Conservation (phyloP, 1,140 invertebrate species). For the Macrobrachium rosenbergii region DNA sequence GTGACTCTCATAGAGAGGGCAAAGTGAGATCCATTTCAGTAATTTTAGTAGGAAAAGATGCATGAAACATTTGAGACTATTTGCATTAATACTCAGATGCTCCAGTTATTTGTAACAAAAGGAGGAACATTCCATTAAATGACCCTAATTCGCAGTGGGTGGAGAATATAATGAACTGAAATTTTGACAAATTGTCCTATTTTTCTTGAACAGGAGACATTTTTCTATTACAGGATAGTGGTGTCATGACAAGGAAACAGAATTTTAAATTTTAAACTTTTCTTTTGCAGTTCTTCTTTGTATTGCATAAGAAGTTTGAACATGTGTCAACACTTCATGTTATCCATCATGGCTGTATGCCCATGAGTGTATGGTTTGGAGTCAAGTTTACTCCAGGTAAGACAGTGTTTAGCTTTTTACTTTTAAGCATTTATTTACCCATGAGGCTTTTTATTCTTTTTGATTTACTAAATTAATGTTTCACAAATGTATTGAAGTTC, state of each 20-base stretch:
- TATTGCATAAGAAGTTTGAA: conserved; percentile 90
- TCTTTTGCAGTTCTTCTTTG: conserved; percentile 85
- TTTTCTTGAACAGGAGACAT: not conserved
- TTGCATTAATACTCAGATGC: too few species aligned
- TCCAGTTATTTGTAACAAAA: too few species aligned
- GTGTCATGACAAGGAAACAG: not conserved
- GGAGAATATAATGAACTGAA: not conserved
- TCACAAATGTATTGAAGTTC: not conserved
- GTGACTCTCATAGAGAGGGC: too few species aligned
- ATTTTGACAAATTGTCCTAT: not conserved
- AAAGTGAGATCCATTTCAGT: too few species aligned
- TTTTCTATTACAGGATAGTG: not conserved
- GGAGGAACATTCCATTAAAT: not conserved
- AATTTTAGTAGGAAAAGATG: too few species aligned
- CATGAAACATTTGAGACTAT: too few species aligned
- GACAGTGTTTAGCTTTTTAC: not conserved
- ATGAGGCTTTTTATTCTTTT: not conserved
- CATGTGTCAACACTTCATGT: conserved; percentile 94
- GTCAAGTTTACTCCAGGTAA: conserved; percentile 93
- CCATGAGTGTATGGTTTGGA: conserved; percentile 96
- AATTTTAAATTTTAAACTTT: conserved; percentile 8
- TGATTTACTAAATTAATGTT: conserved; percentile 14
- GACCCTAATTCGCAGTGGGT: not conserved
- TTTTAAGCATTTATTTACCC: not conserved
- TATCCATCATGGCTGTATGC: conserved; percentile 96